Conservation (phyloP, 2,888 invertebrate genomes). For the Merodon equestris region DNA sequence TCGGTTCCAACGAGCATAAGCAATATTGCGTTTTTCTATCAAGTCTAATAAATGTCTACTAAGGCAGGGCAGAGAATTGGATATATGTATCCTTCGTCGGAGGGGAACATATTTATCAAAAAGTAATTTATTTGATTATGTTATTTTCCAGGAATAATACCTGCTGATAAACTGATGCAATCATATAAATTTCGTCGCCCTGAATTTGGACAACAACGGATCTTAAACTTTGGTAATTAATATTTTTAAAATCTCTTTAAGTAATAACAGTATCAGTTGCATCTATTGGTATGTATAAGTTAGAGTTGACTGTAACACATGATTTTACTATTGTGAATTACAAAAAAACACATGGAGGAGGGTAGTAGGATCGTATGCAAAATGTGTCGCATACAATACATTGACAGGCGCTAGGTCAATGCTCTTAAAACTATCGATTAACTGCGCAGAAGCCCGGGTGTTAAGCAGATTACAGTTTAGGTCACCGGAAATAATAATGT, state of each 20-base stretch:
- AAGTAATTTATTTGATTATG: not conserved
- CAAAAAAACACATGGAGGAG: slow-evolving; percentile 20
- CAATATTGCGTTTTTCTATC: no score
- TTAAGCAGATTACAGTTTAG: slow-evolving; percentile 1
- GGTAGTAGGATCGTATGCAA: not conserved
- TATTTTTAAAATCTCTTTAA: slow-evolving; percentile 23
- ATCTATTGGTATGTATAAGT: not conserved
- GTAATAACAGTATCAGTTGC: slow-evolving; percentile 1
- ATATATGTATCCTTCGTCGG: not conserved
- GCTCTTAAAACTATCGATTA: slow-evolving; percentile 3
- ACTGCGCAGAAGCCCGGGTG: not conserved
- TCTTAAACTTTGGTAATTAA: slow-evolving; percentile 4
- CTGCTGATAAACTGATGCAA: not conserved
- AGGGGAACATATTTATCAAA: slow-evolving; percentile 6
- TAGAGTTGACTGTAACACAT: not conserved
- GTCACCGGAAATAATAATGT: no score
- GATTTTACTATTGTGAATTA: not conserved
- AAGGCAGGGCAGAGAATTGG: no score
- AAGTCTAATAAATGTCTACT: no score
- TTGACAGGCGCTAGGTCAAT: slow-evolving; percentile 4
- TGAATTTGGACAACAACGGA: slow-evolving; percentile 2
- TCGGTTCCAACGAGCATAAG: no score
- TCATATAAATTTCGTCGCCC: not conserved
- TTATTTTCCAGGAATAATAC: slow-evolving; percentile 6
- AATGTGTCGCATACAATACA: slow-evolving; percentile 2